phyloP scores from a whole-genome alignment of 1,140 invertebrate genomes.

The Samia ricini region DNA sequence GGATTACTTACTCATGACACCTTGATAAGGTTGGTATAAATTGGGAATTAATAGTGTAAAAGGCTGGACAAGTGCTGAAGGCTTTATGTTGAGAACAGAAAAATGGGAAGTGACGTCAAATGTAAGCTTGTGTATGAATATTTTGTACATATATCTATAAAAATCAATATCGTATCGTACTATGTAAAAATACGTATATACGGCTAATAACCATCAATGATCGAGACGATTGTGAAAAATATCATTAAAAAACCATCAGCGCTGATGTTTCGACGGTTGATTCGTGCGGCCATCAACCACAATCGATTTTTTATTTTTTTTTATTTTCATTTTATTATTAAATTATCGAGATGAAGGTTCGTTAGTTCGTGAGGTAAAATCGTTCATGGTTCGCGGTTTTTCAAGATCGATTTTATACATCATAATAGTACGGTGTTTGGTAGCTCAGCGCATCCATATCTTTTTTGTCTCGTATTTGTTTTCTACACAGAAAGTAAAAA shows the following conservation, averaged over 20 bases:
- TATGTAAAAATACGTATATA: too few relatives aligned
- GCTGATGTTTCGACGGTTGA: constrained; percentile 64
- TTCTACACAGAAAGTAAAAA: too few relatives aligned
- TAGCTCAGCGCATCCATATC: too few relatives aligned
- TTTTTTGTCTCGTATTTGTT: too few relatives aligned
- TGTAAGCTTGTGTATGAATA: too few relatives aligned
- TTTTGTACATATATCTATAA: too few relatives aligned
- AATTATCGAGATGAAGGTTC: constrained; percentile 53
- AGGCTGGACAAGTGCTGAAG: too few relatives aligned
- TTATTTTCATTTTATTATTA: constrained; percentile 55
- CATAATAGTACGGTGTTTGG: neutral
- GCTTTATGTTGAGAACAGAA: too few relatives aligned
- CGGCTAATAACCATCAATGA: constrained; percentile 72
- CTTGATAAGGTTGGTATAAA: too few relatives aligned
- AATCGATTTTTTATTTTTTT: constrained; percentile 67
- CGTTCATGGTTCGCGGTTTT: constrained; percentile 25
- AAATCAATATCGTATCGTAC: neutral
- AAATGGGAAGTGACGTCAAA: too few relatives aligned
- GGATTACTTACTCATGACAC: too few relatives aligned
- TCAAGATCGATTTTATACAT: constrained; percentile 22
- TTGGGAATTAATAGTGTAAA: too few relatives aligned
- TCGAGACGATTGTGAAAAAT: constrained; percentile 74
- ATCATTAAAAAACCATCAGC: constrained; percentile 76
- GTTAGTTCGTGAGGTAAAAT: constrained; percentile 16
- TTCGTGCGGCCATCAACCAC: constrained; percentile 60